Base-by-base conservation (phyloP, 2,113 vertebrate species). In the Leucosticte australis region DNA sequence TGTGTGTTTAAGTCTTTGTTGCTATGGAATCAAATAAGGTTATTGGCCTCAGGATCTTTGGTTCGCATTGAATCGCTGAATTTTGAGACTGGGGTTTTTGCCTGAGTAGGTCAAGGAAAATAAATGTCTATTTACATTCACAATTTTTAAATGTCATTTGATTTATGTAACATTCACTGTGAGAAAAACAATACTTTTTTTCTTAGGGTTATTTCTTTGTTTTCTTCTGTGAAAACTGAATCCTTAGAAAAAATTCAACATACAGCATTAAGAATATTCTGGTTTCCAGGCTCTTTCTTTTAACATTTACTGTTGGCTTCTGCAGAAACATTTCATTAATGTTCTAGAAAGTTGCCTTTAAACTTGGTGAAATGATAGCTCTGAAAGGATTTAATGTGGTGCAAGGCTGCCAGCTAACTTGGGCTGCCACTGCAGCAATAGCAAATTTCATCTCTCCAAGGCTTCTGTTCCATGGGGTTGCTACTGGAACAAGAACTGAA, bases 21-120 rank as follows among this genome's bases (percentile, higher is more conserved):
- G 37, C 47, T 33, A 0, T 47, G 33, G 19, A 30, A 7, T 70
- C 70, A 90, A 82, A 59, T 55, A 50, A 71, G 27, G 21, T 46
- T 89, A 19, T 77, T 87, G 17, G 50, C 39, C 80, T 65, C 19
- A 12, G 57, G 65, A 63, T 82, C 44, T 74, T 26, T 2, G 21
- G 14, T 63, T 90, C 0, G 0, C 8, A 2, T 24, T 65, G 75
- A 73, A 13, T 37, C 2, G 0, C 56, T 89, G 60, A 46, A n/a
- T 84, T 74, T 70, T 75, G 35, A 77, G 31, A 27, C 13, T 22
- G 28, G 11, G 4, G 0, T 53, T 90, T 92, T 85, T 80, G 27
- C 27, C 75, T 35, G 31, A 15, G 7, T 53, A 71, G 16, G 28
- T 83, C 46, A 77, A 69, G n/a, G 46, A 46, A 90, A 92, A 75